These are phyloP conservation scores for Desmodus rotundus DNA, from an alignment of 2,113 vertebrate species.

Conservation along the genomic window DNA sequence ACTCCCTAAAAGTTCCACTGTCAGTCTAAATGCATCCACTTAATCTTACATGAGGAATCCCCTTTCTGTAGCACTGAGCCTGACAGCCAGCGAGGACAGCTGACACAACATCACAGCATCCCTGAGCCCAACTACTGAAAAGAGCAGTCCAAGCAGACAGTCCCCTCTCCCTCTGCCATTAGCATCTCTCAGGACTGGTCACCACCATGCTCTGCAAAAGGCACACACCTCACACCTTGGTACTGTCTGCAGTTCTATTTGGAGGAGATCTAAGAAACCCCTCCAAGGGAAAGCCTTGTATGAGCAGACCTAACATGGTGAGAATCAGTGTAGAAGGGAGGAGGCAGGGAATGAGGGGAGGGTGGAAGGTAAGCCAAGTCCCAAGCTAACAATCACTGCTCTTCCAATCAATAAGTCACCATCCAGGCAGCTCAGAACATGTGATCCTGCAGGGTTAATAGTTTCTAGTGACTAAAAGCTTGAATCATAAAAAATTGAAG, in stretches of 20 bases:
- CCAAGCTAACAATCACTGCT: neutral
- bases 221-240: accelerated
- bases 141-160: neutral
- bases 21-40: neutral
- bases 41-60: neutral
- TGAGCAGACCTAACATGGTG: neutral
- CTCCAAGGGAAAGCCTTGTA: neutral
- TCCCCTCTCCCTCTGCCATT: neutral
- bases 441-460: neutral
- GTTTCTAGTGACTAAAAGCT: conserved; percentile 21
- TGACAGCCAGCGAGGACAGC: neutral
- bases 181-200: neutral
- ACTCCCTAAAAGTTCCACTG: neutral
- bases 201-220: neutral
- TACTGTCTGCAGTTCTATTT: neutral
- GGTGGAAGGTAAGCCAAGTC: neutral
- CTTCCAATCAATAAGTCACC: neutral
- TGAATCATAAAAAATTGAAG: conserved; percentile 70
- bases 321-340: neutral
- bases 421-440: neutral
- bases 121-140: neutral
- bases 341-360: no score
- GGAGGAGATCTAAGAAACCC: neutral
- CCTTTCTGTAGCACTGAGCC: neutral
- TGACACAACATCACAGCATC: neutral